A percentile compares a stretch with the other conserved stretches of the same genome.
Evolutionary conservation across 2,113 vertebrate species (phyloP).

Genomic region (Gymnocephalus cernua): DNA sequence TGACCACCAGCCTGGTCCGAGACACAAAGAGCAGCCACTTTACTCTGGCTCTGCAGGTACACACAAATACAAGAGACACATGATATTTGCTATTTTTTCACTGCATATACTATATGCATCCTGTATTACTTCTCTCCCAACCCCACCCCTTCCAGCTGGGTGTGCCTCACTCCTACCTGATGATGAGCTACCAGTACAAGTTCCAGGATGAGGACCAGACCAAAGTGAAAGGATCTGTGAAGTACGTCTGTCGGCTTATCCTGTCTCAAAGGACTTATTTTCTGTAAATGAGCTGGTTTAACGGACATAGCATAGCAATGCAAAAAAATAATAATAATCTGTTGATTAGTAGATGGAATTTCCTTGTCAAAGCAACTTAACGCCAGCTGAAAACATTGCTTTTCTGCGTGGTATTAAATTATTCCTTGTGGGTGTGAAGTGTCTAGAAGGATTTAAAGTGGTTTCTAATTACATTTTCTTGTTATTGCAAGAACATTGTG

Average conservation of each 20-base stretch:
- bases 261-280: background rate
- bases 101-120: background rate
- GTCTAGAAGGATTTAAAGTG: background rate
- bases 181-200: conserved; percentile 98
- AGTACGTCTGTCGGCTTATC: conserved; percentile 82
- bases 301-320: background rate
- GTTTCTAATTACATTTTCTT: background rate
- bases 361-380: background rate
- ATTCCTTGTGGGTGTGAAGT: background rate
- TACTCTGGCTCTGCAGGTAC: conserved; percentile 93
- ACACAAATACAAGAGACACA: background rate
- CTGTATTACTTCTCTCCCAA: background rate
- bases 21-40: conserved; percentile 97
- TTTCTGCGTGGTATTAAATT: background rate
- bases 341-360: background rate
- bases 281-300: background rate
- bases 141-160: conserved; percentile 86
- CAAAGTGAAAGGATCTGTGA: conserved; percentile 94
- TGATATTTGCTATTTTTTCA: background rate
- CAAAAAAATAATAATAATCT: background rate
- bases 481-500: background rate
- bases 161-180: conserved; percentile 94
- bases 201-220: conserved; percentile 99
- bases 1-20: conserved; percentile 95
- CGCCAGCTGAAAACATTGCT: background rate